Evolutionary conservation across 2,888 invertebrate species (phyloP).

Genomic region (Cremastobaeus sp.): DNA sequence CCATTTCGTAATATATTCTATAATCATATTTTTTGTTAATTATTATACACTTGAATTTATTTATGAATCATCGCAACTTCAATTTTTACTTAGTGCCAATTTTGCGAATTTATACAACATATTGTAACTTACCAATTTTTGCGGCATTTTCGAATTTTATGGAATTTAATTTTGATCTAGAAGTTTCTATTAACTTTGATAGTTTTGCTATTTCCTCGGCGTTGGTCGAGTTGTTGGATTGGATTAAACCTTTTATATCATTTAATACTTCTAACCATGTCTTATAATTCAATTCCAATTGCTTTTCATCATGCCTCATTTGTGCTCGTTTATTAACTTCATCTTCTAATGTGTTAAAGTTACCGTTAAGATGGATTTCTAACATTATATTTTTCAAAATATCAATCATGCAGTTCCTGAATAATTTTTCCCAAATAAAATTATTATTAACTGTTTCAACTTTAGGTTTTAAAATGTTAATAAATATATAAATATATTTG

Average conservation of each 20-base stretch:
- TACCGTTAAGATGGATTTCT: conserved; percentile 59
- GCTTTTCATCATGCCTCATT: conserved; percentile 61
- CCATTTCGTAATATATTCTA: conserved; percentile 68
- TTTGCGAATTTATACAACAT: conserved; percentile 8
- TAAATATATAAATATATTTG: too few relatives aligned
- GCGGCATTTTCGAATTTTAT: conserved; percentile 60
- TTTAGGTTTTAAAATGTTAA: too few relatives aligned
- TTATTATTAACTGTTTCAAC: too few relatives aligned
- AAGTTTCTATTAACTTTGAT: conserved; percentile 49
- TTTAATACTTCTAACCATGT: conserved; percentile 64
- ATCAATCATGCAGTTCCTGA: conserved; percentile 65
- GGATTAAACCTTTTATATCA: conserved; percentile 61
- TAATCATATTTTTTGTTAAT: background rate
- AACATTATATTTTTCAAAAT: conserved; percentile 57
- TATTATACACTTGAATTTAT: background rate
- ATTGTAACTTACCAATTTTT: conserved; percentile 61
- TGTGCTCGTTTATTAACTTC: conserved; percentile 66
- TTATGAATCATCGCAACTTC: too few relatives aligned
- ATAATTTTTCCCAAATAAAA: too few relatives aligned
- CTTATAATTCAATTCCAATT: conserved; percentile 64
- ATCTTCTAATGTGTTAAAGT: conserved; percentile 63
- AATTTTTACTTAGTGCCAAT: too few relatives aligned
- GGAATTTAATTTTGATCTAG: conserved; percentile 63
- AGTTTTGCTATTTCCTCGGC: conserved; percentile 52
- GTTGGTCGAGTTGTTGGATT: conserved; percentile 59